Base-by-base conservation (phyloP, 35 echinoderm and acorn worm species). In the Heliocidaris erythrogramma region DNA sequence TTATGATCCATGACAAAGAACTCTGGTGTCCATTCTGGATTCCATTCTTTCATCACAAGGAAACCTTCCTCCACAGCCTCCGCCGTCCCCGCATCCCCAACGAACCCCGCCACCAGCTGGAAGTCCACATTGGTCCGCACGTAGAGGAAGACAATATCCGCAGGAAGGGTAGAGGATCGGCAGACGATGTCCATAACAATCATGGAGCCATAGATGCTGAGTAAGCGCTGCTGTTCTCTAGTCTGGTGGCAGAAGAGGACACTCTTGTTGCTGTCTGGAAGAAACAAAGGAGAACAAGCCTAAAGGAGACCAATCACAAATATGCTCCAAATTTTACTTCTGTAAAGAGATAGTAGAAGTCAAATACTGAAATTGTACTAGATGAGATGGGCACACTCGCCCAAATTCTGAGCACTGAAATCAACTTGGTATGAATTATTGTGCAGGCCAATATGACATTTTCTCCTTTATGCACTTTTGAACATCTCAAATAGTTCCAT, bases 81-180 rank as follows among this genome's bases (percentile, higher is more conserved):
- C 48, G n/a, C 27, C 13, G 47, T 52, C 29, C 49, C 50, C 16
- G 91, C 31, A 2, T 59, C 48, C 10, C 31, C 48, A n/a, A 92
- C 10, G 30, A 92, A 92, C 49, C 48, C 48, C 10, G 31, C 91
- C 49, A 92, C 91, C 24, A 59, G 47, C 91, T 92, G 91, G 49
- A 56, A 92, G 91, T 92, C 91, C 48, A 92, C 91, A 21, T 92
- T 92, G 9, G 91, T 92, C 91, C 91, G 91, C 11, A 92, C 91
- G 7, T 48, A 92, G 48, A 92, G 49, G 91, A 92, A 92, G 91
- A 92, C 49, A 4, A 92, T 16, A 18, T 49, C 48, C 13, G 91
- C 8, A 49, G 47, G 91, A 14, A 92, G 27, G 49, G n/a, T 49
- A 1, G 91, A 2, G 6, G 91, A 52, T 59, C 48, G 47, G 49